A percentile compares a stretch with the other conserved stretches of the same genome.
Evolutionary conservation across 2,113 vertebrate genomes (phyloP).

Genomic region (Sinocyclocheilus anshuiensis): DNA sequence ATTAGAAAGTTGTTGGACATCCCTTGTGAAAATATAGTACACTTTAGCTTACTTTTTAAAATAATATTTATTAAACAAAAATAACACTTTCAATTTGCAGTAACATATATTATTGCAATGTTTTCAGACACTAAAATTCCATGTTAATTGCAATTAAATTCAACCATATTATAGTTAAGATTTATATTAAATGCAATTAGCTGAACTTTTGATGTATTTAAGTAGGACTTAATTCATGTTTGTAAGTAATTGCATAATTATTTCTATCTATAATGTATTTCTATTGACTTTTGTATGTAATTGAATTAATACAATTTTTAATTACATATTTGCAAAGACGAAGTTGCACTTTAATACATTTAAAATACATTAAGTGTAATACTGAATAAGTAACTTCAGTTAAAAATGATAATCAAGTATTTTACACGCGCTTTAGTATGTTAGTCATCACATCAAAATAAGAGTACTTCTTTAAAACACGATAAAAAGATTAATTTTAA

Average conservation of each 20-base stretch:
- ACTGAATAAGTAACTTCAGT: not conserved
- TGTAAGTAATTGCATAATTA: too few species aligned
- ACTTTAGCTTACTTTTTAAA: too few species aligned
- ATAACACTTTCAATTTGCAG: not conserved
- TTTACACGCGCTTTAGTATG: not conserved
- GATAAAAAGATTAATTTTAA: not conserved
- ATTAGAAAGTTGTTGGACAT: too few species aligned
- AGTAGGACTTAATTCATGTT: not conserved
- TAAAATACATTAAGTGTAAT: too few species aligned
- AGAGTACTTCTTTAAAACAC: not conserved
- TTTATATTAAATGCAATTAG: not conserved
- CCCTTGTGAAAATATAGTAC: too few species aligned
- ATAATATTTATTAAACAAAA: not conserved
- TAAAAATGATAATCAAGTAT: too few species aligned
- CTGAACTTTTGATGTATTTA: not conserved
- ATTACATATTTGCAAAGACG: too few species aligned
- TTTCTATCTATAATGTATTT: too few species aligned
- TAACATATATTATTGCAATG: not conserved
- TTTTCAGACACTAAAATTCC: not conserved
- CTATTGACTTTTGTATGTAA: not conserved
- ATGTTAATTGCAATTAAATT: not conserved
- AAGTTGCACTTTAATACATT: not conserved
- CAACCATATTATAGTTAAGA: not conserved
- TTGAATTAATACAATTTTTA: too few species aligned
- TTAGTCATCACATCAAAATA: not conserved